Percentiles rank a stretch among this genome's conserved stretches.
Evolutionary conservation across 2,888 invertebrate genomes (phyloP).

Genomic region (Galerucella pusilla): DNA sequence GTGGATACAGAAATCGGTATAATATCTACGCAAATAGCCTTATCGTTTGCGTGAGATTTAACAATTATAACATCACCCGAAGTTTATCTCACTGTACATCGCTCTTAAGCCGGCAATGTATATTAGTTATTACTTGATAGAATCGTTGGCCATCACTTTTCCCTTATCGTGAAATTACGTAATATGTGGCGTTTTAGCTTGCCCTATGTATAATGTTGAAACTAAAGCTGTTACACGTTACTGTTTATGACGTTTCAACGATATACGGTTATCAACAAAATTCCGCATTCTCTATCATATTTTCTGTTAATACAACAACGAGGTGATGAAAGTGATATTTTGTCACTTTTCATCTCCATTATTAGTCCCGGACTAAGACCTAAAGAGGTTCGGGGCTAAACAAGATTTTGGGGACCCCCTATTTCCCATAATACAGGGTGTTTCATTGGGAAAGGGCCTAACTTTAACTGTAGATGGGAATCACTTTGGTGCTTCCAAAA

Average conservation of each 20-base stretch:
- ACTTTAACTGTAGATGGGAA: too few relatives aligned
- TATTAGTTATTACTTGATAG: slow-evolving; percentile 61
- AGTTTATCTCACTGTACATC: slow-evolving; percentile 57
- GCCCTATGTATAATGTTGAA: slow-evolving; percentile 18
- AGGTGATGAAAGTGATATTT: slow-evolving; percentile 31
- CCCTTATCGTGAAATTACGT: slow-evolving; percentile 49
- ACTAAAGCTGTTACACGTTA: slow-evolving; percentile 38
- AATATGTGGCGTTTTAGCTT: slow-evolving; percentile 36
- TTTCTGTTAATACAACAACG: slow-evolving; percentile 40
- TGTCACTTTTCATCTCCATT: slow-evolving; percentile 25
- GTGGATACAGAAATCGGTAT: slow-evolving; percentile 42
- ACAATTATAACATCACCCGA: slow-evolving; percentile 58
- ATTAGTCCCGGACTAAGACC: neutral
- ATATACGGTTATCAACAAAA: slow-evolving; percentile 50
- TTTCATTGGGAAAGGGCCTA: too few relatives aligned
- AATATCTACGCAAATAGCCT: slow-evolving; percentile 46
- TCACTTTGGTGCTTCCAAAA: too few relatives aligned
- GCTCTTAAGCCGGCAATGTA: slow-evolving; percentile 58
- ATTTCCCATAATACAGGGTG: too few relatives aligned
- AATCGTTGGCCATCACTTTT: slow-evolving; percentile 60
- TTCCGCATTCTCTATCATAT: slow-evolving; percentile 47
- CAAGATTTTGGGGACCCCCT: too few relatives aligned
- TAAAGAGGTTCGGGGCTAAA: too few relatives aligned
- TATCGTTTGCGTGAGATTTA: slow-evolving; percentile 60
- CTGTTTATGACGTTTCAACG: slow-evolving; percentile 51